A percentile compares a stretch with the other conserved stretches of the same genome.
These are phyloP conservation scores for Galemys pyrenaicus DNA, from an alignment of 2,113 vertebrate species.

Conservation along the genomic window DNA sequence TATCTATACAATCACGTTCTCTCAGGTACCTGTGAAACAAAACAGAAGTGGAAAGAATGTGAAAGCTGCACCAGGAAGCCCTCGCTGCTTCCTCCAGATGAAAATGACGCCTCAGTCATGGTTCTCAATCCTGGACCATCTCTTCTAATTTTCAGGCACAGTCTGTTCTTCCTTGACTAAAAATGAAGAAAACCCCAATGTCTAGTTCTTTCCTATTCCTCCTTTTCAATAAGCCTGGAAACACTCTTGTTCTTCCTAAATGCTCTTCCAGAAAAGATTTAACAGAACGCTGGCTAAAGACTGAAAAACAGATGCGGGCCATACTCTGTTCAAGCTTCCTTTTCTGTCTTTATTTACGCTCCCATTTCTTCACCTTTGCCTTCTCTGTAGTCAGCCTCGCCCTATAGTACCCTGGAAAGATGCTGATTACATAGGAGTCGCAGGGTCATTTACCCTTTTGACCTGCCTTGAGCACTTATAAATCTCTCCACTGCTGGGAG, in stretches of 20 bases:
- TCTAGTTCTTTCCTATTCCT: neutral
- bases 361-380: conserved; percentile 43
- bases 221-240: neutral
- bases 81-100: neutral
- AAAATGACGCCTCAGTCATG: neutral
- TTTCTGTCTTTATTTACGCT: conserved; percentile 58
- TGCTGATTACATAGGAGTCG: conserved; percentile 64
- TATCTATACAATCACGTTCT: neutral
- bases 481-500: conserved; percentile 59
- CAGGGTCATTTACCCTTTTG: conserved; percentile 68
- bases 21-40: neutral
- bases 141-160: neutral
- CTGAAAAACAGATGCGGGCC: neutral
- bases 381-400: conserved; percentile 57
- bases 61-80: neutral
- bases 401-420: conserved; percentile 45
- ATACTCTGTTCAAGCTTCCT: neutral
- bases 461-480: conserved; percentile 68
- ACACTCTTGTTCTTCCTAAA: conserved; percentile 39
- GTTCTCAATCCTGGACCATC: neutral
- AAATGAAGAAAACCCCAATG: conserved; percentile 11
- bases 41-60: neutral
- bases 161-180: conserved; percentile 6
- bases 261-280: neutral
- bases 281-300: neutral